phyloP scores from a whole-genome alignment of 2,797 vertebrate species.

The Etheostoma nigrum region DNA sequence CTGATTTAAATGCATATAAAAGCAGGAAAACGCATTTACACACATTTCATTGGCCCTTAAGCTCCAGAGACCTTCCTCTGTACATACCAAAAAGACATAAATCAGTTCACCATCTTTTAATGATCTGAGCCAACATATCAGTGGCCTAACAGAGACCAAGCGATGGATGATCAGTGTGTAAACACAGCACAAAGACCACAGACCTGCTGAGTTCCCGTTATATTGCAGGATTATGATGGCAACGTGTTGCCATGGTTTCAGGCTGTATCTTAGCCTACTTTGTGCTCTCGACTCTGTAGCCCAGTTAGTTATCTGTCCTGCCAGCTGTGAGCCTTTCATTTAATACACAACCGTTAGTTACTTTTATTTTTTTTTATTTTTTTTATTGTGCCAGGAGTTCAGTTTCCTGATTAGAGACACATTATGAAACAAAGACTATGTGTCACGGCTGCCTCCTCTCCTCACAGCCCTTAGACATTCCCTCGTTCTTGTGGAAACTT shows the following conservation, averaged over 20 bases:
- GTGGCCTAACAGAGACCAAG: slow-evolving; percentile 18
- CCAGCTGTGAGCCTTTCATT: slow-evolving; percentile 77
- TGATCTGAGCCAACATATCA: slow-evolving; percentile 48
- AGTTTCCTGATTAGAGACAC: slow-evolving; percentile 59
- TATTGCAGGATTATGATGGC: slow-evolving; percentile 62
- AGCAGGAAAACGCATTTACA: not conserved
- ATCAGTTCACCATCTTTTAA: slow-evolving; percentile 47
- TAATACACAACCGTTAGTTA: slow-evolving; percentile 63
- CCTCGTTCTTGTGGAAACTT: not conserved
- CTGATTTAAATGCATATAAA: slow-evolving; percentile 18
- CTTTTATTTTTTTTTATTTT: slow-evolving; percentile 7
- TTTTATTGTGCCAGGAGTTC: slow-evolving; percentile 57
- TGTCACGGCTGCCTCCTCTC: slow-evolving; percentile 26
- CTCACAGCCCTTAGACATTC: slow-evolving; percentile 8
- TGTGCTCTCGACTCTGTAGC: slow-evolving; percentile 54
- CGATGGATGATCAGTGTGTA: slow-evolving; percentile 37
- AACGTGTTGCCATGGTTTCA: slow-evolving; percentile 77
- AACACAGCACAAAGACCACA: slow-evolving; percentile 46
- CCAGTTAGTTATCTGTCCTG: slow-evolving; percentile 68
- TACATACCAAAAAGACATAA: slow-evolving; percentile 34
- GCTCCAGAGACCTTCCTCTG: slow-evolving; percentile 1
- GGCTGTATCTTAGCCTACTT: slow-evolving; percentile 74
- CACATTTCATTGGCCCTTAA: not conserved
- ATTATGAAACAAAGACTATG: slow-evolving; percentile 42
- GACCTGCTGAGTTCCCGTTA: slow-evolving; percentile 67